phyloP scores from a whole-genome alignment of 2,888 invertebrate genomes.

The Eupeodes luniger region DNA sequence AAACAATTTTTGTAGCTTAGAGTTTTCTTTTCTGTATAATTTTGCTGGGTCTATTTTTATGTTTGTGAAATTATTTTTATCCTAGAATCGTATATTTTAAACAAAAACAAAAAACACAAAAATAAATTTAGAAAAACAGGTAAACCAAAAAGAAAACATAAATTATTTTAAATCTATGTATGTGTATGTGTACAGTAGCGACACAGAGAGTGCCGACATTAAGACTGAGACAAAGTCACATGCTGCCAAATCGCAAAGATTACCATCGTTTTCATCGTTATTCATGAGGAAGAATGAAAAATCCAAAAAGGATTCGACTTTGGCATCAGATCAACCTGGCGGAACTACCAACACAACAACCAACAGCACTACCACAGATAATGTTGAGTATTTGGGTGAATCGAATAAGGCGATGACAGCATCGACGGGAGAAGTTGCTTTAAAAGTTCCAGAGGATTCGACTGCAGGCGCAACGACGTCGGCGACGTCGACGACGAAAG shows the following conservation, averaged over 20 bases:
- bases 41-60: conserved; percentile 47
- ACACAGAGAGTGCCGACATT: conserved; percentile 88
- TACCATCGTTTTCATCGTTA: conserved; percentile 82
- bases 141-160: conserved; percentile 65
- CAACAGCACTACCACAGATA: conserved; percentile 71
- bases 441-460: conserved; percentile 33
- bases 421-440: conserved; percentile 76
- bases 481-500: conserved; percentile 47
- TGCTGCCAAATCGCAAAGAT: conserved; percentile 79
- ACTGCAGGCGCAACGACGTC: neutral
- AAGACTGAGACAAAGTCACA: conserved; percentile 82
- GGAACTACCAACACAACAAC: conserved; percentile 38
- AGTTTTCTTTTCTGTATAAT: conserved; percentile 35
- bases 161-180: conserved; percentile 78
- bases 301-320: conserved; percentile 71
- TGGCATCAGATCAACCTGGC: conserved; percentile 74
- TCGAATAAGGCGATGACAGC: conserved; percentile 76
- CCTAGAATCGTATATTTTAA: conserved; percentile 39
- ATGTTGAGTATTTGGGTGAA: conserved; percentile 77
- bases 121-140: conserved; percentile 30
- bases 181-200: conserved; percentile 85
- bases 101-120: conserved; percentile 41
- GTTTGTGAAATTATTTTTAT: conserved; percentile 38
- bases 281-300: conserved; percentile 82
- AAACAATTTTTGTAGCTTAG: conserved; percentile 11